Evolutionary conservation across 1,140 invertebrate species (phyloP).

Genomic region (Oryzaephilus surinamensis): DNA sequence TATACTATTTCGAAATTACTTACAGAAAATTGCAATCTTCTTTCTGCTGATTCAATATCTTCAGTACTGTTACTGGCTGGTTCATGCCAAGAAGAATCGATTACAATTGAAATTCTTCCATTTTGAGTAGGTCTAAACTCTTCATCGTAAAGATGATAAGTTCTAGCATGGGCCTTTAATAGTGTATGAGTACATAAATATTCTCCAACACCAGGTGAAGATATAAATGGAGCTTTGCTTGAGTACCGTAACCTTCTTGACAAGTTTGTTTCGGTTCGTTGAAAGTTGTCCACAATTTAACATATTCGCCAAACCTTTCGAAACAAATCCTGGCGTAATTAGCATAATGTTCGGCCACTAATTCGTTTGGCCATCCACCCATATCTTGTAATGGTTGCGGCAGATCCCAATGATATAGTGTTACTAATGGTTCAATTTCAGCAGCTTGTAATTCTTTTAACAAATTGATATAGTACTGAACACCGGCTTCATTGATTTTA

Average conservation of each 20-base stretch:
- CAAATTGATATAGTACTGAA: conserved; percentile 46
- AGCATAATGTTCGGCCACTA: conserved; percentile 29
- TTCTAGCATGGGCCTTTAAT: conserved; percentile 23
- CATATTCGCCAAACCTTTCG: conserved; percentile 20
- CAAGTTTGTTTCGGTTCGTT: conserved; percentile 39
- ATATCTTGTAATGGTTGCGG: conserved; percentile 35
- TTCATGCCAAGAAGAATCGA: conserved; percentile 10
- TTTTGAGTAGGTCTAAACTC: conserved; percentile 20
- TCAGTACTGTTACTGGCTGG: conserved; percentile 4
- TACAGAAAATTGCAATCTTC: conserved; percentile 12
- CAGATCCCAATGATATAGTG: conserved; percentile 36
- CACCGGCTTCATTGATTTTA: conserved; percentile 12
- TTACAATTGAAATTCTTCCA: conserved; percentile 15
- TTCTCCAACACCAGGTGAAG: conserved; percentile 20
- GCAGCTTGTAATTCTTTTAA: conserved; percentile 38
- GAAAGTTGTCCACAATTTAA: conserved; percentile 43
- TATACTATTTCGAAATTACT: neutral
- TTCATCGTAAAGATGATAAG: conserved; percentile 25
- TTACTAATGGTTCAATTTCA: conserved; percentile 43
- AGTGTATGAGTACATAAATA: conserved; percentile 25
- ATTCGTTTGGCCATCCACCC: conserved; percentile 41
- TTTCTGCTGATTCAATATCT: conserved; percentile 15
- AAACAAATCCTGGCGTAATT: conserved; percentile 31
- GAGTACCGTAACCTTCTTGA: conserved; percentile 17
- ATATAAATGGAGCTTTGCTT: conserved; percentile 15